Evolutionary conservation across 2,113 vertebrate species (phyloP).

Genomic region (Diphyllodes magnificus): DNA sequence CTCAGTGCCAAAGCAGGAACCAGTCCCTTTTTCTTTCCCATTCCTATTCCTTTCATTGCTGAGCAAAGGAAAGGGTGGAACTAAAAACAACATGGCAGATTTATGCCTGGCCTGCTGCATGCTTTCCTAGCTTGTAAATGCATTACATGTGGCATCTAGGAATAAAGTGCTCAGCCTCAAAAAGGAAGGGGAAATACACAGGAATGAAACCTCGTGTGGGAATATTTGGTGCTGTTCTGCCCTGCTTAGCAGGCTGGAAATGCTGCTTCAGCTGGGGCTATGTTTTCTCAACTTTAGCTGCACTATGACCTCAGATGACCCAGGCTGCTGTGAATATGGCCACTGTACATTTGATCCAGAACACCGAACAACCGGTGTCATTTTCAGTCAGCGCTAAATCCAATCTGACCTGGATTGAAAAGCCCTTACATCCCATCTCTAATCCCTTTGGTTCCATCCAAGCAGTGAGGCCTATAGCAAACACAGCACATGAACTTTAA

Average conservation of each 20-base stretch:
- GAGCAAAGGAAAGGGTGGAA: not conserved
- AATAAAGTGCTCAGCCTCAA: not conserved
- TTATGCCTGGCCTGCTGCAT: not conserved
- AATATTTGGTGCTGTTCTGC: not conserved
- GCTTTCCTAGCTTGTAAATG: not conserved
- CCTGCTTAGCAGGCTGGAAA: not conserved
- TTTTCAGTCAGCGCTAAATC: conserved; percentile 18
- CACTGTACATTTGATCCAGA: conserved; percentile 15
- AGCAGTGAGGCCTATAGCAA: not conserved
- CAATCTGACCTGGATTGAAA: not conserved
- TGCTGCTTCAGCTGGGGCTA: not conserved
- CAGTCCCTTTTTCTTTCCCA: not conserved
- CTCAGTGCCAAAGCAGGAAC: not conserved
- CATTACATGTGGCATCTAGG: not conserved
- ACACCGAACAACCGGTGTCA: not conserved
- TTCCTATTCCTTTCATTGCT: not conserved
- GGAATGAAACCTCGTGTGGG: not conserved
- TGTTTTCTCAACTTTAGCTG: conserved; percentile 10
- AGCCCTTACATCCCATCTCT: not conserved
- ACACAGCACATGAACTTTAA: not conserved
- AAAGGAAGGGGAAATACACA: not conserved
- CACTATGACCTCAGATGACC: conserved; percentile 6
- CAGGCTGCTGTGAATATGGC: not conserved
- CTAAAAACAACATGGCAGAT: not conserved
- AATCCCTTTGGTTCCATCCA: not conserved